Evolutionary conservation across 1,140 invertebrate species (phyloP).

Genomic region (Heterodera carotae): DNA sequence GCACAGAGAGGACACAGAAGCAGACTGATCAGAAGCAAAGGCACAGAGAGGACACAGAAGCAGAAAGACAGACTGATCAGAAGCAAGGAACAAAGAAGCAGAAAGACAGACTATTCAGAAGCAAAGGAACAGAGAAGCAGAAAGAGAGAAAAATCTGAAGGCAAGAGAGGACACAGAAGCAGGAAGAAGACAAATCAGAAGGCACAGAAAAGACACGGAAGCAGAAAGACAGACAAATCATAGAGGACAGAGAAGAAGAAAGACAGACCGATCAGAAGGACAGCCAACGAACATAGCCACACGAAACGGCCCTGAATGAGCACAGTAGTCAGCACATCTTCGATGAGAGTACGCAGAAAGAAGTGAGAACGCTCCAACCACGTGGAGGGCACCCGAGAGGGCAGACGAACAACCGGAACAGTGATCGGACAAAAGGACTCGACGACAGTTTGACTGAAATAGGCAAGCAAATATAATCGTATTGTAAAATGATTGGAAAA

Average conservation of each 20-base stretch:
- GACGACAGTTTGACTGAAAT: no score
- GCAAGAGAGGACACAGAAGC: background rate
- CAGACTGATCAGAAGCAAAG: background rate
- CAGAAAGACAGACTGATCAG: background rate
- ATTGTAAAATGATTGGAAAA: background rate
- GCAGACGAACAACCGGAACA: background rate
- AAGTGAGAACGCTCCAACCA: constrained; percentile 21
- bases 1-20: background rate
- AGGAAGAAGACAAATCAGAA: background rate
- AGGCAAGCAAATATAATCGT: no score
- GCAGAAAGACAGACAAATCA: no score
- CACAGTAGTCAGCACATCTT: constrained; percentile 50
- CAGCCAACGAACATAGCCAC: constrained; percentile 49
- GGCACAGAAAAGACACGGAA: background rate
- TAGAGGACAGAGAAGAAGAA: no score
- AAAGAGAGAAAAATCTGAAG: background rate
- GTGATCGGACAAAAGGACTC: background rate
- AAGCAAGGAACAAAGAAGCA: background rate
- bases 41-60: background rate
- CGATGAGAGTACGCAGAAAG: constrained; percentile 33
- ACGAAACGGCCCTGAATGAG: constrained; percentile 56
- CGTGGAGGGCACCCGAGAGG: constrained; percentile 18
- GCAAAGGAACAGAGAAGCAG: background rate
- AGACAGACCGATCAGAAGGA: constrained; percentile 33
- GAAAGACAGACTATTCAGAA: background rate